Conservation (phyloP, 2,113 vertebrate species). For the Cnemophilus loriae region DNA sequence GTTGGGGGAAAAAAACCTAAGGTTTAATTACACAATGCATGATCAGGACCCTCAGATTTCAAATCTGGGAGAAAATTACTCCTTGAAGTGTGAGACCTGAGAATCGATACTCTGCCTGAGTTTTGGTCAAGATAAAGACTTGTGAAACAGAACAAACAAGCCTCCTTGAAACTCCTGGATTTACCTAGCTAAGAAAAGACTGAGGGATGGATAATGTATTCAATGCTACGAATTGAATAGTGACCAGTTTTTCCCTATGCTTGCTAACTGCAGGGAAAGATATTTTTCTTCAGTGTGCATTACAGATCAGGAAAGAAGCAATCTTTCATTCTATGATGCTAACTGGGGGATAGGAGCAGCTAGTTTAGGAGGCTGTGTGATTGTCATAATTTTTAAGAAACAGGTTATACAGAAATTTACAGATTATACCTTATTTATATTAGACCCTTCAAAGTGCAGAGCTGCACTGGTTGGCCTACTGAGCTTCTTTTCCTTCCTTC, state of each 20-base stretch:
- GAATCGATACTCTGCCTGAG: not conserved
- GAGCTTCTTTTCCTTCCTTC: not conserved
- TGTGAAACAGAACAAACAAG: not conserved
- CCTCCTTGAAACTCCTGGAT: not conserved
- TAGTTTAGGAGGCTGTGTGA: not conserved
- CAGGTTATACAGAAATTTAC: not conserved
- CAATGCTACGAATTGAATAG: not conserved
- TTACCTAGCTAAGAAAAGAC: not conserved
- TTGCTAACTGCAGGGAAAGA: not conserved
- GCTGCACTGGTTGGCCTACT: not conserved
- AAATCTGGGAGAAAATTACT: not conserved
- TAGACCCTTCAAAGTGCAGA: not conserved
- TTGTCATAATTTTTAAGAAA: not conserved
- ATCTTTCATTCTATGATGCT: not conserved
- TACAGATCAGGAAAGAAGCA: not conserved
- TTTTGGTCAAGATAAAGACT: not conserved
- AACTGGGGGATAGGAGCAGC: not conserved
- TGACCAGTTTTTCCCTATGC: not conserved
- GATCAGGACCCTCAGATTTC: not conserved
- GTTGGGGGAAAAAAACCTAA: rapidly evolving
- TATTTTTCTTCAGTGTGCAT: not conserved
- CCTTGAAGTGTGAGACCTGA: not conserved
- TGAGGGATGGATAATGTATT: not conserved
- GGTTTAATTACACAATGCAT: not conserved
- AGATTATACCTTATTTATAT: not conserved